Base-by-base conservation (phyloP, 2,888 invertebrate species). In the Clepsis dumicolana region DNA sequence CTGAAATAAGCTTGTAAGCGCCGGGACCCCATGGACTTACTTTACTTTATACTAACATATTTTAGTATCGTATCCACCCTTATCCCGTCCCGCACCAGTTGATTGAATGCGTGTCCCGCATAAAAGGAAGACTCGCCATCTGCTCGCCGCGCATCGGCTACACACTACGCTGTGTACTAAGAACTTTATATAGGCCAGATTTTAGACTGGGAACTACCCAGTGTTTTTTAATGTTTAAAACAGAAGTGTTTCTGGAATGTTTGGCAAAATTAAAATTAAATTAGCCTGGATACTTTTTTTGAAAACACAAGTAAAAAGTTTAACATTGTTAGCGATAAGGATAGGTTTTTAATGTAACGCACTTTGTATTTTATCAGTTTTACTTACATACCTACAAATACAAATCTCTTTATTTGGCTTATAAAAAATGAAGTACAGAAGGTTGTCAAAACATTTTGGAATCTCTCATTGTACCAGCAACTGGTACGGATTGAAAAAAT, bases 121-220 rank as follows among this genome's bases (percentile, higher is more conserved):
- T 88, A 88, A 89, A 87, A 87, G 85, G 86, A 85, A 86, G 87
- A 89, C 88, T 87, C 84, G 87, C 90, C 91, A 91, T 90, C 91
- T 91, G 91, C 86, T 81, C 80, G 78, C 74, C 80, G 29, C 59
- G 32, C 62, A 53, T 60, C 61, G 56, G 62, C 64, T 69, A 66
- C 25, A 54, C 16, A 53, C 50, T 27, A 25, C 32, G 32, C 10
- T 54, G 35, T 54, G 35, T 56, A 67, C 56, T 48, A 14, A 53
- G 52, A 65, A 50, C 27, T 52, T 2, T 56, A 67, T 57, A 63
- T 67, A 67, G 62, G 67, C 67, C 67, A 67, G 62, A 63, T 67
- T 67, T 56, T 53, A 60, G n/a, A 38, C 48, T 44, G 12, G 38
- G 16, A 29, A 24, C 27, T 25, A 35, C 52, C n/a, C 2, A 35